phyloP scores from a whole-genome alignment of 1,140 invertebrate species.

The Leptopilina boulardi region DNA sequence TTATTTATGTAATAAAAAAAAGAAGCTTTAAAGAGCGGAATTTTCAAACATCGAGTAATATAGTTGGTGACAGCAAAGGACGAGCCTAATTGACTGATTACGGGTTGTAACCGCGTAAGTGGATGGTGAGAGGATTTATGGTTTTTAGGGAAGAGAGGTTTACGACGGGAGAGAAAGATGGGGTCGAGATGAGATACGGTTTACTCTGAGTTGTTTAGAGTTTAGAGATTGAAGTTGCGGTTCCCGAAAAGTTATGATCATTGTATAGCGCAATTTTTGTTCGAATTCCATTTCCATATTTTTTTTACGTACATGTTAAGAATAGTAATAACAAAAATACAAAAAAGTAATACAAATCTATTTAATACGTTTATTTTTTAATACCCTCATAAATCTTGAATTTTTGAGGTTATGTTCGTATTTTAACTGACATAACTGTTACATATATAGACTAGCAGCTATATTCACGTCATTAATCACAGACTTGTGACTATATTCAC shows the following conservation, averaged over 20 bases:
- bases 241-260: not conserved
- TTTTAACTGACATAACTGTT: too few species aligned
- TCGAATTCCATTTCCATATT: not conserved
- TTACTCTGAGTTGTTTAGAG: slow-evolving; percentile 20
- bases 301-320: too few species aligned
- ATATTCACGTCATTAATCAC: too few species aligned
- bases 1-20: not conserved
- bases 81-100: slow-evolving; percentile 29
- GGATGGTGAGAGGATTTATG: slow-evolving; percentile 31
- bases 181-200: slow-evolving; percentile 25
- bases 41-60: slow-evolving; percentile 19
- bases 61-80: slow-evolving; percentile 29
- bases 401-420: too few species aligned
- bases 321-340: too few species aligned
- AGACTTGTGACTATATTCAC: too few species aligned
- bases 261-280: not conserved
- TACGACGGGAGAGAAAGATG: slow-evolving; percentile 27
- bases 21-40: not conserved
- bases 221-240: not conserved
- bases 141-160: slow-evolving; percentile 31
- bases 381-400: too few species aligned
- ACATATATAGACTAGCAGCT: too few species aligned
- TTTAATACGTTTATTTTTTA: too few species aligned
- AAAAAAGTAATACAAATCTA: too few species aligned
- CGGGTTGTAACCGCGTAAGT: slow-evolving; percentile 32